Conservation (phyloP, 2,797 vertebrate species). For the Gephyroberyx darwinii region DNA sequence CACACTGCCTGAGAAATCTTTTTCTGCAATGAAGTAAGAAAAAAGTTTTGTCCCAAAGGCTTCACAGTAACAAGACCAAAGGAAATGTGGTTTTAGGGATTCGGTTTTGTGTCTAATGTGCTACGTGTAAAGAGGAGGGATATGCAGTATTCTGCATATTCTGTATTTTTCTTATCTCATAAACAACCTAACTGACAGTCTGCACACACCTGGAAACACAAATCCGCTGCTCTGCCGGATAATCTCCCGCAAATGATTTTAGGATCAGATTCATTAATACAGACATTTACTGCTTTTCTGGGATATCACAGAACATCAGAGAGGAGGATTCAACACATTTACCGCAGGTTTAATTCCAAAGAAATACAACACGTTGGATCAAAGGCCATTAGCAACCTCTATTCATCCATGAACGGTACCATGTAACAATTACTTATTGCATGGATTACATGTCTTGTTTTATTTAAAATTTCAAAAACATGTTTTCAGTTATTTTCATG, state of each 20-base stretch:
- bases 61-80: constrained; percentile 38
- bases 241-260: constrained; percentile 31
- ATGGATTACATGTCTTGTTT: constrained; percentile 10
- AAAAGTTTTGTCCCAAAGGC: constrained; percentile 19
- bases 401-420: constrained; percentile 35
- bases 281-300: constrained; percentile 17
- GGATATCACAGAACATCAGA: constrained; percentile 21
- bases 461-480: constrained; percentile 9
- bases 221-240: constrained; percentile 41
- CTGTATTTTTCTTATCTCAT: constrained; percentile 41
- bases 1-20: constrained; percentile 21
- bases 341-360: constrained; percentile 62
- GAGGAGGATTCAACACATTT: constrained; percentile 43
- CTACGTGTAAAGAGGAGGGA: constrained; percentile 39
- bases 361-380: constrained; percentile 49
- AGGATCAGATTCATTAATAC: constrained; percentile 50
- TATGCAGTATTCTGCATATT: constrained; percentile 43
- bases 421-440: constrained; percentile 41
- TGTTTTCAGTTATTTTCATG: constrained; percentile 21
- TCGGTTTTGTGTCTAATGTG: constrained; percentile 48
- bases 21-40: constrained; percentile 10
- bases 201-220: constrained; percentile 30
- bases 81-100: constrained; percentile 33
- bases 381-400: constrained; percentile 46
- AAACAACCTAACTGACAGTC: constrained; percentile 32